Conservation (phyloP, 2,797 vertebrate genomes). For the Chelidonichthys spinosus region DNA sequence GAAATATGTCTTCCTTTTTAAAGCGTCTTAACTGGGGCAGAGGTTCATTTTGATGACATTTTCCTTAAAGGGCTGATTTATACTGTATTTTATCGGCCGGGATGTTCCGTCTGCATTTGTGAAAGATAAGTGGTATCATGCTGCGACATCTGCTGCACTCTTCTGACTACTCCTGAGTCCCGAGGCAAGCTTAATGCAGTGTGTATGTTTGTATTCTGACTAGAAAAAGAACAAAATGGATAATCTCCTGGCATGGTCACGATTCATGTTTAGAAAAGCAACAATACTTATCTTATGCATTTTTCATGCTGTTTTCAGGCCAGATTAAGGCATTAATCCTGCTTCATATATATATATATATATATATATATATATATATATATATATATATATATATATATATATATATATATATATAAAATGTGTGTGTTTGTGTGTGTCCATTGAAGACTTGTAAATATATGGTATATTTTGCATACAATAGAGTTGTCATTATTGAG, state of each 20-base stretch:
- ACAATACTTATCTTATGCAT: constrained; percentile 43
- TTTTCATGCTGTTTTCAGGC: constrained; percentile 9
- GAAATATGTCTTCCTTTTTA: constrained; percentile 5
- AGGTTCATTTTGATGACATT: constrained; percentile 30
- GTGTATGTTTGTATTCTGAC: constrained; percentile 10
- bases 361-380: too few species aligned
- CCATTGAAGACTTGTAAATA: background rate
- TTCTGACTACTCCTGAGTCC: constrained; percentile 36
- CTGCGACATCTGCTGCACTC: constrained; percentile 64
- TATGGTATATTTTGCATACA: background rate
- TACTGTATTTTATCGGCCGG: constrained; percentile 32
- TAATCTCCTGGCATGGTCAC: constrained; percentile 43
- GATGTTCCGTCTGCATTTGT: constrained; percentile 33
- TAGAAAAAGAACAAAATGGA: constrained; percentile 47
- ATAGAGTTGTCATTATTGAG: background rate
- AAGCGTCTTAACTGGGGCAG: constrained; percentile 30
- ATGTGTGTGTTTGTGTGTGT: background rate
- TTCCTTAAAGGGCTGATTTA: constrained; percentile 45
- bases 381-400: too few species aligned
- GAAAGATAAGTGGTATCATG: constrained; percentile 42
- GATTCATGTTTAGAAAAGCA: constrained; percentile 37
- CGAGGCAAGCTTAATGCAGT: constrained; percentile 41
- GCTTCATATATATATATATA: background rate
- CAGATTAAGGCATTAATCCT: background rate
- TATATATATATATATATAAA: too few species aligned